A percentile compares a stretch with the other conserved stretches of the same genome.
Evolutionary conservation across 2,113 vertebrate species (phyloP).

Genomic region (Nanger granti): DNA sequence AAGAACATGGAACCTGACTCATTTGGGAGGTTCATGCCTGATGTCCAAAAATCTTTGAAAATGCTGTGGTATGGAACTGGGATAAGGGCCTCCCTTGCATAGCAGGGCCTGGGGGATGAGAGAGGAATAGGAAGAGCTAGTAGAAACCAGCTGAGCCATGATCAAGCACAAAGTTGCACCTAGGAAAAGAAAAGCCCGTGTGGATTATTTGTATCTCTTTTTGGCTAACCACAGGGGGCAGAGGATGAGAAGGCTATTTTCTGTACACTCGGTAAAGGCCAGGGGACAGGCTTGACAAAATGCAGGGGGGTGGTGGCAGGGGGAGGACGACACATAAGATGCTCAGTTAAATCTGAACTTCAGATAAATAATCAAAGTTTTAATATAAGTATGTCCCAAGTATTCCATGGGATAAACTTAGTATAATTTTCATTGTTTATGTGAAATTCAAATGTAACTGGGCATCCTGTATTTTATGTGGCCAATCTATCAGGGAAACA

Average conservation of each 20-base stretch:
- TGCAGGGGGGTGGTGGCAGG: accelerated
- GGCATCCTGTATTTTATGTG: background rate
- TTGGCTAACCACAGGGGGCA: background rate
- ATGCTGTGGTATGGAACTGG: background rate
- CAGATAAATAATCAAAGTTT: background rate
- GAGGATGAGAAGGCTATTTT: background rate
- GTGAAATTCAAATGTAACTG: background rate
- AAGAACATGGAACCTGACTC: background rate
- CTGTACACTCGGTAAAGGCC: background rate
- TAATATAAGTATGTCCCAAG: background rate
- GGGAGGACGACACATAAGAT: background rate
- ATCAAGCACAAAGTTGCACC: background rate
- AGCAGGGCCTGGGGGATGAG: background rate
- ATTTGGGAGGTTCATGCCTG: background rate
- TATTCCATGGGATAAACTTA: background rate
- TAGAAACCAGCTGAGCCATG: background rate
- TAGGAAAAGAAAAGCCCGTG: background rate
- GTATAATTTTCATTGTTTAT: background rate
- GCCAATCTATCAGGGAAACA: background rate
- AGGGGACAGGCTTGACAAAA: background rate
- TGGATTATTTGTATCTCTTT: background rate
- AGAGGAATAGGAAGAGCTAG: background rate
- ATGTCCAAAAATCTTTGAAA: background rate
- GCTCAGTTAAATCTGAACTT: background rate
- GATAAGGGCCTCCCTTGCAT: background rate